Percentiles rank a stretch among this genome's conserved stretches.
Evolutionary conservation across 2,888 invertebrate species (phyloP).

Genomic region (Philhelius pedissequus): DNA sequence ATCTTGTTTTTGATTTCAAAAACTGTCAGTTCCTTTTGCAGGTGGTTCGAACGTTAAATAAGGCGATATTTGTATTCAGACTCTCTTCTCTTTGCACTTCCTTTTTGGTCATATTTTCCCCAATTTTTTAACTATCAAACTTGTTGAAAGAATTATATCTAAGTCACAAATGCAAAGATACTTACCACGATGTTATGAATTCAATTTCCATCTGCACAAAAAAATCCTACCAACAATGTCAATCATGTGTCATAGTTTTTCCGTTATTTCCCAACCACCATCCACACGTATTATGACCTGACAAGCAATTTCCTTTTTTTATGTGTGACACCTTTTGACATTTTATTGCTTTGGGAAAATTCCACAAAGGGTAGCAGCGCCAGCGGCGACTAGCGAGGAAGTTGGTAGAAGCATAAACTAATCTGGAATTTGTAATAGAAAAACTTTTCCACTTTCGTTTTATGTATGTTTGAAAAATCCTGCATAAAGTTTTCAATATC

Average conservation of each 20-base stretch:
- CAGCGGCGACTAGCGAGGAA: not conserved
- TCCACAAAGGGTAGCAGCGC: not conserved
- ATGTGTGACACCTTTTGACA: slow-evolving; percentile 27
- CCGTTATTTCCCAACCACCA: not conserved
- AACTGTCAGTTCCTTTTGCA: too few species aligned
- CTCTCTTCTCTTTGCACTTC: too few species aligned
- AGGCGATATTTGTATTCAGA: too few species aligned
- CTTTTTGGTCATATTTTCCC: too few species aligned
- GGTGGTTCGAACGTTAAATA: too few species aligned
- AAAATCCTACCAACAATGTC: slow-evolving; percentile 3
- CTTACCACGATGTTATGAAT: too few species aligned
- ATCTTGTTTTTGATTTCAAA: too few species aligned
- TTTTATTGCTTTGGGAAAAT: not conserved
- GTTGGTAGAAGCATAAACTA: slow-evolving; percentile 8
- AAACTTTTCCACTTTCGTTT: slow-evolving; percentile 52
- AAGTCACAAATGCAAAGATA: too few species aligned
- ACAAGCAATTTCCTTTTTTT: slow-evolving; percentile 16
- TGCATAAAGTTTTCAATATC: slow-evolving; percentile 32
- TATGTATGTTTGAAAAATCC: not conserved
- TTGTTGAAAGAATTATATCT: too few species aligned
- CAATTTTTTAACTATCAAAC: too few species aligned
- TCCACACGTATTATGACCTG: not conserved
- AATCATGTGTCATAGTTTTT: slow-evolving; percentile 8
- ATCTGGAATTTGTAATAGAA: slow-evolving; percentile 58
- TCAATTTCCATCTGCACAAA: too few species aligned